Evolutionary conservation across 2,888 invertebrate species (phyloP), one percentile per base, ranked within the genome.

Genomic region (Epirrita christyi): DNA sequence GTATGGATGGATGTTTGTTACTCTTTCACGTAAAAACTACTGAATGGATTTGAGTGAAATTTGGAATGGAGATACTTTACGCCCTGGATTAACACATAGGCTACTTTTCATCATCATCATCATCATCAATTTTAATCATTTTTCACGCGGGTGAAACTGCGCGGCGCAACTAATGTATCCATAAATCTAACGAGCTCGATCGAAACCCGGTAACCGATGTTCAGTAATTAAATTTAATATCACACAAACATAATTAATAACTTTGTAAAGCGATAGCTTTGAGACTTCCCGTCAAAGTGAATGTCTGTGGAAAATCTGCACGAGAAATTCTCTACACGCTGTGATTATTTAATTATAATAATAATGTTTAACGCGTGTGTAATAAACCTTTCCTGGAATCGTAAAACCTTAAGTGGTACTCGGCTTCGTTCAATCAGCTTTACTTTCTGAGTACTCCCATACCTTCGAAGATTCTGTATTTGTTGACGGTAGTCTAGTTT

Each of bases 161-260:
- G n/a, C n/a, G n/a, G n/a, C n/a, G n/a, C n/a, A n/a, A n/a, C n/a
- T n/a, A n/a, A n/a, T n/a, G n/a, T n/a, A n/a, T n/a, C n/a, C n/a
- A 29, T 29, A 34, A 49, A 49, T 13, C 37, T 32, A 41, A 29
- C 32, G 14, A 42, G 28, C 28, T 13, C 13, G 10, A 32, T 13
- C 21, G 21, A 21, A 32, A 38, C 51, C 32, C 40, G 32, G 21
- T 7, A 42, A 45, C 15, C 45, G 15, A 28, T 36, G 28, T 29
- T 44, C 45, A 32, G n/a, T 32, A 45, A 52, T 52, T 52, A 13
- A 52, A 52, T 52, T n/a, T 10, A 49, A 62, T 63, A 63, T 61
- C 48, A 56, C 61, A 60, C 61, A 66, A 66, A 63, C 55, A 62
- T 69, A 66, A 68, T 66, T 63, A 49, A 66, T 69, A 21, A 21